phyloP scores from a whole-genome alignment of 2,797 vertebrate species.

The Botia kubotai region DNA sequence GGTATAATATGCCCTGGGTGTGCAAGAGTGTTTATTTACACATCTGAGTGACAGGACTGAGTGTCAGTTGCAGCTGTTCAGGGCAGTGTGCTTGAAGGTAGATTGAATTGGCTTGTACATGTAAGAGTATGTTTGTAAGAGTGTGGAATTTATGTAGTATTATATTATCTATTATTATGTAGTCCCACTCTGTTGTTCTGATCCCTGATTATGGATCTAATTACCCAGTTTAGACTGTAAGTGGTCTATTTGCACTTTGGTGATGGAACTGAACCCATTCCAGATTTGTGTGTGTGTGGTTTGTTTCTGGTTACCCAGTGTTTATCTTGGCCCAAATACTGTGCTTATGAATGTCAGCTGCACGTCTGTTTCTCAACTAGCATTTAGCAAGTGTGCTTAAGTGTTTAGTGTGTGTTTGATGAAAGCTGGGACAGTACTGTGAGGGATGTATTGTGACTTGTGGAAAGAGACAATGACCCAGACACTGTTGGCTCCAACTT shows the following conservation, averaged over 20 bases:
- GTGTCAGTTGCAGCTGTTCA: conserved; percentile 65
- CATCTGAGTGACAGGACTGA: conserved; percentile 47
- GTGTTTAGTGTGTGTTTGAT: conserved; percentile 26
- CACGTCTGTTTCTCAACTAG: conserved; percentile 14
- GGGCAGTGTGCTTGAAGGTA: conserved; percentile 44
- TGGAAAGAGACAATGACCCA: background rate
- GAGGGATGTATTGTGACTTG: background rate
- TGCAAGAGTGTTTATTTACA: conserved; percentile 4
- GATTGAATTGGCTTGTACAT: conserved; percentile 42
- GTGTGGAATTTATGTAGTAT: conserved; percentile 65
- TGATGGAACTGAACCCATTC: conserved; percentile 71
- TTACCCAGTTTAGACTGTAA: conserved; percentile 83
- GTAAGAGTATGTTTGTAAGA: conserved; percentile 53
- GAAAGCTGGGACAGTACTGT: background rate
- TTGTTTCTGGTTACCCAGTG: conserved; percentile 7
- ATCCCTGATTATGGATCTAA: conserved; percentile 82
- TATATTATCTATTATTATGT: conserved; percentile 61
- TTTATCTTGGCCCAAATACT: conserved; percentile 34
- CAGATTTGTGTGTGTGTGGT: conserved; percentile 39
- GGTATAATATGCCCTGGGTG: background rate
- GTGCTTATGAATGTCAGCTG: conserved; percentile 18
- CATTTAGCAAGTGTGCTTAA: conserved; percentile 25
- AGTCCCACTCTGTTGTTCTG: conserved; percentile 68
- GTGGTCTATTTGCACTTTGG: conserved; percentile 81
- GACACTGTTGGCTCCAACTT: conserved; percentile 33